These are phyloP conservation scores for Palloptera scutellata DNA, from an alignment of 2,888 invertebrate genomes.

Conservation along the genomic window DNA sequence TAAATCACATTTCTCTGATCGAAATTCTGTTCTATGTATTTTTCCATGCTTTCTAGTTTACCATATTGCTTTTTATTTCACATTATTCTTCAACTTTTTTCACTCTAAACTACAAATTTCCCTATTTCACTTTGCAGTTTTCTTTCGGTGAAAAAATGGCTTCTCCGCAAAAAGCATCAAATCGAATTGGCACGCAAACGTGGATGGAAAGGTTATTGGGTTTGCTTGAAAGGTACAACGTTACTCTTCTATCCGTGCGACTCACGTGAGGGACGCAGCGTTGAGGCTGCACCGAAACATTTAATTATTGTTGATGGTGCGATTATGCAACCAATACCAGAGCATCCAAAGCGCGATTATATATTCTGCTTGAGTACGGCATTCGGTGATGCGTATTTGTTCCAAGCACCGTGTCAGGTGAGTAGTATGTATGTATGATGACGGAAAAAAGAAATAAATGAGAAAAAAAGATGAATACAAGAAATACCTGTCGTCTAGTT, in stretches of 20 bases:
- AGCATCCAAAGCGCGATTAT: conserved; percentile 96
- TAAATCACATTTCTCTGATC: too few species aligned
- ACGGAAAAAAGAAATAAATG: too few species aligned
- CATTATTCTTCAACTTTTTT: not conserved
- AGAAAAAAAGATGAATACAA: too few species aligned
- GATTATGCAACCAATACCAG: conserved; percentile 98
- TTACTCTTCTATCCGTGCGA: conserved; percentile 95
- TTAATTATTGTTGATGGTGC: conserved; percentile 95
- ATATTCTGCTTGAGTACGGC: conserved; percentile 98
- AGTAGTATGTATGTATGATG: conserved; percentile 46
- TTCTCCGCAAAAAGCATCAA: conserved; percentile 94
- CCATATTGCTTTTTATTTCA: conserved; percentile 13
- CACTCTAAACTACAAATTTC: not conserved
- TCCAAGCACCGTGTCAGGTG: conserved; percentile 89
- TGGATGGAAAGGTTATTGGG: conserved; percentile 99
- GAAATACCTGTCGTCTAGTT: too few species aligned
- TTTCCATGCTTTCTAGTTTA: conserved; percentile 2
- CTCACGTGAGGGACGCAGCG: conserved; percentile 87
- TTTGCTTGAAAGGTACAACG: conserved; percentile 96
- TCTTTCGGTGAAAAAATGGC: conserved; percentile 97
- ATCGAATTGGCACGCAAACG: conserved; percentile 94
- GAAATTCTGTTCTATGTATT: too few species aligned
- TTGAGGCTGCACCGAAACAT: conserved; percentile 93
- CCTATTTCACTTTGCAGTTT: conserved; percentile 71
- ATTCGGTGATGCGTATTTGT: conserved; percentile 96